phyloP scores from a whole-genome alignment of 1,140 invertebrate genomes.

The Helicorthomorpha holstii region DNA sequence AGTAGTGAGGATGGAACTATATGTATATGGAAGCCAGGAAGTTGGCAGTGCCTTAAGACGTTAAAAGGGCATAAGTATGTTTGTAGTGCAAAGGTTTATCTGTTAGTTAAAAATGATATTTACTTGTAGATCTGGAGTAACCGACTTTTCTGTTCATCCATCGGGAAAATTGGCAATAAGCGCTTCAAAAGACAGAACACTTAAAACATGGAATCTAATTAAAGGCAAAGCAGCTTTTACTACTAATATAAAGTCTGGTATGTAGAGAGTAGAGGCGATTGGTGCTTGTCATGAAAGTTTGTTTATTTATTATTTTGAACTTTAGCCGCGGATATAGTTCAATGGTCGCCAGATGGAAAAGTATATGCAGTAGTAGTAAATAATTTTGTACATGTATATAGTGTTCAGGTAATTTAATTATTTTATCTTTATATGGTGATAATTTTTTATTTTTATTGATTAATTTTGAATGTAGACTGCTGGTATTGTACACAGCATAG shows the following conservation, averaged over 20 bases:
- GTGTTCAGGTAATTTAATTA: constrained; percentile 31
- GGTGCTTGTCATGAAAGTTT: neutral
- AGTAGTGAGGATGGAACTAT: constrained; percentile 68
- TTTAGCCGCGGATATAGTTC: constrained; percentile 17
- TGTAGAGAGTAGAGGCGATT: constrained; percentile 4
- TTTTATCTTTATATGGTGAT: neutral
- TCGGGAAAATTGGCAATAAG: constrained; percentile 74
- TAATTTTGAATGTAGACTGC: constrained; percentile 30
- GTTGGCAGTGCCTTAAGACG: constrained; percentile 46
- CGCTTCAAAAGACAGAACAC: constrained; percentile 59
- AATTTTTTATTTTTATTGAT: constrained; percentile 9
- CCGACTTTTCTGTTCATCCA: constrained; percentile 47
- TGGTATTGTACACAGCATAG: constrained; percentile 18
- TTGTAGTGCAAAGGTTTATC: constrained; percentile 3
- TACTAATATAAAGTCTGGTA: constrained; percentile 49
- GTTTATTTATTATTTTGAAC: constrained; percentile 1
- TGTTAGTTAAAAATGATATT: constrained; percentile 44
- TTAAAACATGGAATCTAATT: constrained; percentile 85
- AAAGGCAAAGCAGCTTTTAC: constrained; percentile 76
- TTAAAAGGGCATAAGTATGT: constrained; percentile 28
- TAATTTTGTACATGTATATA: constrained; percentile 48
- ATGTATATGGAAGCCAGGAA: constrained; percentile 57
- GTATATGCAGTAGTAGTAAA: constrained; percentile 34
- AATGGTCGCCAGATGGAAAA: constrained; percentile 15
- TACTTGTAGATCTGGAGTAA: constrained; percentile 33